phyloP scores from a whole-genome alignment of 2,888 invertebrate species.

The Sarcophaga caerulescens region DNA sequence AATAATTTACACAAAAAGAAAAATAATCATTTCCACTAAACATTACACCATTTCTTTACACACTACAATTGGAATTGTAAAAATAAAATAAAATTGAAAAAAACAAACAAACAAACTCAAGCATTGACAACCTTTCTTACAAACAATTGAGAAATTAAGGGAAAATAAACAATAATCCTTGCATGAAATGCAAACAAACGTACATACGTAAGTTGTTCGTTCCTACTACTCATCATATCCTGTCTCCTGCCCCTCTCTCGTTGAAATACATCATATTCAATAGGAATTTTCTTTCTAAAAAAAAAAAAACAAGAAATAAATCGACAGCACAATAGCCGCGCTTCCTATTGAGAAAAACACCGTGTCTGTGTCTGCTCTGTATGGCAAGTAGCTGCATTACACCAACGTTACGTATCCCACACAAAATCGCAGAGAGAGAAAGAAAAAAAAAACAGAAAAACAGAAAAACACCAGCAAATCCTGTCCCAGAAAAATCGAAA shows the following conservation, averaged over 20 bases:
- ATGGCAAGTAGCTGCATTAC: too few species aligned
- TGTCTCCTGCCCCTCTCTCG: too few species aligned
- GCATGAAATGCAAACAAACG: constrained; percentile 51
- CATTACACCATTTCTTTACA: background rate
- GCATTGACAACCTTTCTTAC: background rate
- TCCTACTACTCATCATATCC: too few species aligned
- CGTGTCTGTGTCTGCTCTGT: too few species aligned
- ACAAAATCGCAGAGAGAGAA: background rate
- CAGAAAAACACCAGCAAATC: constrained; percentile 6
- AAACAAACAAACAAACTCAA: background rate
- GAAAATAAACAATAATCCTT: constrained; percentile 55
- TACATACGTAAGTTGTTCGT: background rate
- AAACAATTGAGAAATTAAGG: constrained; percentile 49
- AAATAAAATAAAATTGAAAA: background rate
- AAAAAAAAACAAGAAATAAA: too few species aligned
- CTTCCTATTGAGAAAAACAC: too few species aligned
- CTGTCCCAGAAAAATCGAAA: constrained; percentile 12
- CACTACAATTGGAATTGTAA: constrained; percentile 18
- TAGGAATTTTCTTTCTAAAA: too few species aligned
- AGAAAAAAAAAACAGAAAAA: background rate
- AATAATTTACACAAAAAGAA: constrained; percentile 13
- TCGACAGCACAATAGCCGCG: too few species aligned
- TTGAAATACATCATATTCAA: too few species aligned
- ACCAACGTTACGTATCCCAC: background rate
- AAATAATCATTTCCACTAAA: constrained; percentile 13